Percentiles rank a stretch among this genome's conserved stretches.
These are phyloP conservation scores for Strongylocentrotus purpuratus DNA, from an alignment of 35 echinoderm and acorn worm genomes.

Conservation along the genomic window DNA sequence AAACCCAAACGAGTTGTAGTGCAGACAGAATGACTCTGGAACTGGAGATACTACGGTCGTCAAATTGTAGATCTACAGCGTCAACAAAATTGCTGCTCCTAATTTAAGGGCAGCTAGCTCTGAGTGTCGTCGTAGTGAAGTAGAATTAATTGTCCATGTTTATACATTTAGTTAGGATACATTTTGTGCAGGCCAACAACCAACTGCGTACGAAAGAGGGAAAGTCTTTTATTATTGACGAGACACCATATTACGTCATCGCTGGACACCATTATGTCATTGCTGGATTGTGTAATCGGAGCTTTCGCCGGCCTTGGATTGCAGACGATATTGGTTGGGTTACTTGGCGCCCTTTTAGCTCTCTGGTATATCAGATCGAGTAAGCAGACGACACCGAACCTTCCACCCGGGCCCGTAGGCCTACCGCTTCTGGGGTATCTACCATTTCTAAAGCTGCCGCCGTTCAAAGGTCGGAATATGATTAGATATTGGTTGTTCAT, in stretches of 20 bases:
- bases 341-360: neutral
- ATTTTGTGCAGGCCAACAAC: too few species aligned
- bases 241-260: neutral
- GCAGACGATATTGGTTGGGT: neutral
- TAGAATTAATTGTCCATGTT: too few species aligned
- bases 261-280: neutral
- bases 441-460: neutral
- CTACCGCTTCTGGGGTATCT: constrained; percentile 23
- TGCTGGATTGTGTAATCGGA: neutral
- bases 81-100: too few species aligned
- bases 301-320: neutral
- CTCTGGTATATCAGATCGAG: neutral
- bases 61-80: too few species aligned
- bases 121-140: too few species aligned
- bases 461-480: constrained; percentile 20
- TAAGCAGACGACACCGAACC: neutral
- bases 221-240: too few species aligned
- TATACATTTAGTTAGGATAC: too few species aligned
- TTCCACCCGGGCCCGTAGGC: constrained; percentile 22
- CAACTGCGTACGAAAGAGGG: too few species aligned
- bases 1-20: too few species aligned
- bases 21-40: too few species aligned
- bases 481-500: neutral
- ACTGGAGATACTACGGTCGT: too few species aligned
- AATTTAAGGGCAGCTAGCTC: too few species aligned